Evolutionary conservation across 2,113 vertebrate genomes (phyloP).

Genomic region (Notiomystis cincta): DNA sequence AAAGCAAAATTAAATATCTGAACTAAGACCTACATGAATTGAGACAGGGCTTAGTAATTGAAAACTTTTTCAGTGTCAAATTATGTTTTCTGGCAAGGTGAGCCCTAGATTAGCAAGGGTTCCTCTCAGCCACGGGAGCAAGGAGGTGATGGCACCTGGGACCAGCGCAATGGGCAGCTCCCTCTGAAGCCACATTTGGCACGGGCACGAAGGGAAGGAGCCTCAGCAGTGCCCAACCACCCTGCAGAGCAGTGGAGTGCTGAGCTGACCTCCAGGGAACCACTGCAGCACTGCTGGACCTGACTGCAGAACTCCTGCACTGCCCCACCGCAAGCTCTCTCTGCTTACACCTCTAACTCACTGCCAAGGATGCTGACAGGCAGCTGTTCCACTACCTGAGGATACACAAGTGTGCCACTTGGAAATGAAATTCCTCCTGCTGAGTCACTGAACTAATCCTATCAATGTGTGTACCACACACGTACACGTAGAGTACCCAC

Average conservation of each 20-base stretch:
- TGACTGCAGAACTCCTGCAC: not conserved
- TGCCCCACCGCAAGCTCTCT: not conserved
- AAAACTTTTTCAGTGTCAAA: not conserved
- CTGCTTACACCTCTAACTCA: not conserved
- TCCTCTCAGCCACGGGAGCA: not conserved
- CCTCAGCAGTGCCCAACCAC: not conserved
- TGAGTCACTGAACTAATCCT: not conserved
- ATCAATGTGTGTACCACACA: not conserved
- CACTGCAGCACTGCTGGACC: not conserved
- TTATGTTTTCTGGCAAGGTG: not conserved
- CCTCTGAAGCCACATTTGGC: not conserved
- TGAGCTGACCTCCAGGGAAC: not conserved
- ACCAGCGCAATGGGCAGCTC: rapidly evolving
- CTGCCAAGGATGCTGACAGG: not conserved
- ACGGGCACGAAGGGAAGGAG: not conserved
- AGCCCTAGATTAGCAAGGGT: not conserved
- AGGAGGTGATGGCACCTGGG: not conserved
- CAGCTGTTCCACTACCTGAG: not conserved
- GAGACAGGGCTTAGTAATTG: not conserved
- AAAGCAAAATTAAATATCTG: not conserved
- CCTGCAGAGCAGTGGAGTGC: not conserved
- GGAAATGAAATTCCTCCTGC: not conserved
- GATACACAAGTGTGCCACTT: not conserved
- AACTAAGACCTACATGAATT: not conserved
- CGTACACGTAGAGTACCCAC: not conserved